Conservation (phyloP, 2,888 invertebrate species). For the Dione juno region DNA sequence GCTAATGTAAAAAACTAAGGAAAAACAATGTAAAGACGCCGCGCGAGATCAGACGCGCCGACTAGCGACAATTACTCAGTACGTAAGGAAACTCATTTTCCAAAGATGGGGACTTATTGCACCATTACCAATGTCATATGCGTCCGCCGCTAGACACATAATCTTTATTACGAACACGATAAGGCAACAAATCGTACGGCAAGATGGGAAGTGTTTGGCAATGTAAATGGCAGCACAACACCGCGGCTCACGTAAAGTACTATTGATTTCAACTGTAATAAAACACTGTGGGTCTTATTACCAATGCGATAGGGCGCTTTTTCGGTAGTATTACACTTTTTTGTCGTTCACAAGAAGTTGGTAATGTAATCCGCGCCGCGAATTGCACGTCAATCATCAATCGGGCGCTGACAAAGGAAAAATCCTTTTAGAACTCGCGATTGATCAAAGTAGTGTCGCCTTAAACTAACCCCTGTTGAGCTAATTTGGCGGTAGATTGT, state of each 20-base stretch:
- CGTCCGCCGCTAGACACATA: constrained; percentile 13
- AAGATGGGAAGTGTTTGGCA: constrained; percentile 13
- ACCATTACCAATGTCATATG: constrained; percentile 52
- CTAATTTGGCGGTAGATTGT: constrained; percentile 61
- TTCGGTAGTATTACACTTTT: constrained; percentile 29
- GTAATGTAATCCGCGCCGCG: constrained; percentile 69
- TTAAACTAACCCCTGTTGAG: constrained; percentile 70
- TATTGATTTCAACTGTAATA: constrained; percentile 31
- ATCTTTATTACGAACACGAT: constrained; percentile 24
- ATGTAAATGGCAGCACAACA: constrained; percentile 47
- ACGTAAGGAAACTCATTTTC: constrained; percentile 81
- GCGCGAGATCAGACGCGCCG: constrained; percentile 66
- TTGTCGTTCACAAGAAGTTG: constrained; percentile 38
- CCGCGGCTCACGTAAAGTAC: constrained; percentile 47
- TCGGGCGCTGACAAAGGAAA: constrained; percentile 78
- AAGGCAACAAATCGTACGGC: constrained; percentile 48
- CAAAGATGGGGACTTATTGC: constrained; percentile 79
- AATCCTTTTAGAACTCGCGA: constrained; percentile 74
- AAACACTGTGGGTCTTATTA: constrained; percentile 33
- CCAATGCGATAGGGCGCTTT: constrained; percentile 41
- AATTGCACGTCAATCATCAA: constrained; percentile 80
- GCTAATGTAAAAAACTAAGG: constrained; percentile 65
- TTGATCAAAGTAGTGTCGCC: constrained; percentile 78
- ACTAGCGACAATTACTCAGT: constrained; percentile 70
- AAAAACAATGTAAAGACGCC: constrained; percentile 81